Base-by-base conservation (phyloP, 2,888 invertebrate genomes). In the Ophion obscuratus region DNA sequence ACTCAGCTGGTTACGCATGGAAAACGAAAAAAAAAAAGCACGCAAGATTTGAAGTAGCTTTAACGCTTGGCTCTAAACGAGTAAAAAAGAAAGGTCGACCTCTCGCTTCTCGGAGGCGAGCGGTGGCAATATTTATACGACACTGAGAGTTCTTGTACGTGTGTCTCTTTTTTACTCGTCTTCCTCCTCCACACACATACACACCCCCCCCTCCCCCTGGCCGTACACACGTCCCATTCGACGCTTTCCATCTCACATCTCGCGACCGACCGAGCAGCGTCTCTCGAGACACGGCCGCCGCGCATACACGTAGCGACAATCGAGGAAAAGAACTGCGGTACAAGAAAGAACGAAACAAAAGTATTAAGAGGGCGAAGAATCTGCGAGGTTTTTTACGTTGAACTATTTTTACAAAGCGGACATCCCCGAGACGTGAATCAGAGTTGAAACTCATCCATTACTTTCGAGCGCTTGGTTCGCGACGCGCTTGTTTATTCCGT, bases 1-100 rank as follows among this genome's bases (percentile, higher is more conserved):
- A 82, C 75, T 79, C 81, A 82, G 81, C 84, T 87, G 83, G 66
- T 85, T 85, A 82, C 77, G 83, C 83, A 85, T 83, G 83, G 77
- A 75, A 76, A 57, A 74, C 59, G 27, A 81, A 79, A 66, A 66
- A 80, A 66, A 66, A 80, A 67, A 17, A 66, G 71, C 3, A 81
- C n/a, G 68, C 68, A 40, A 78, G 83, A 74, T 86, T 86, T 78
- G 64, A 74, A 77, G 75, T 78, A 71, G 87, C 83, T 87, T 85
- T 59, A 53, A 80, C 47, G 87, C 87, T 87, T 87, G 76, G 70
- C 83, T 83, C 57, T 81, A 68, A 83, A 64, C 36, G 83, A 76
- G 75, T 68, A 57, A 83, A 76, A 80, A 53, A 53, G 53, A 17
- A 53, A 81, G 27, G 11, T 62, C 40, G 62, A 77, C 73, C 67